These are phyloP conservation scores for Athalia circularis DNA, from an alignment of 2,888 invertebrate genomes.

Conservation along the genomic window DNA sequence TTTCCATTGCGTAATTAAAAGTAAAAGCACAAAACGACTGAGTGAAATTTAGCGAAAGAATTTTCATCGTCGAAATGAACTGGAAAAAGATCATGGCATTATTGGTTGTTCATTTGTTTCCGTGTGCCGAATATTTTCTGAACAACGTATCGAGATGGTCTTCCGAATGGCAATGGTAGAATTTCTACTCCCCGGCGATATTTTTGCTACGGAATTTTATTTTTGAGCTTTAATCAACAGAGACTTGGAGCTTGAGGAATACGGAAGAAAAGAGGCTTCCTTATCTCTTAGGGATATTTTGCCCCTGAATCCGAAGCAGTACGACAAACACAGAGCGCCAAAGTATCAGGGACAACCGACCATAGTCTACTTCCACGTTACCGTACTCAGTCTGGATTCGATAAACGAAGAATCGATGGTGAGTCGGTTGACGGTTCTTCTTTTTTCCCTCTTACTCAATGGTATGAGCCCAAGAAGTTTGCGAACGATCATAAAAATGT, in stretches of 20 bases:
- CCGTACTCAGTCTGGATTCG: constrained; percentile 93
- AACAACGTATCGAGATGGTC: neutral
- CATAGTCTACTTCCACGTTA: constrained; percentile 92
- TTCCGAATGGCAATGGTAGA: neutral
- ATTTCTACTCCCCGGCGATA: neutral
- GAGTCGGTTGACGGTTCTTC: constrained; percentile 59
- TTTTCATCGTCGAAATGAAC: too few species aligned
- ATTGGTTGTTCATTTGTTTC: too few species aligned
- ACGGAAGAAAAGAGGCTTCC: constrained; percentile 77
- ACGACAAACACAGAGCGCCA: constrained; percentile 93
- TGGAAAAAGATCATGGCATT: too few species aligned
- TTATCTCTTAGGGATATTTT: constrained; percentile 90
- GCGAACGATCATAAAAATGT: too few species aligned
- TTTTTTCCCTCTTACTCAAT: neutral
- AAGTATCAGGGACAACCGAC: constrained; percentile 91
- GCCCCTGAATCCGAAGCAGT: constrained; percentile 88
- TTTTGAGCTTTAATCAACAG: constrained; percentile 57
- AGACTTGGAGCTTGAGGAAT: constrained; percentile 70
- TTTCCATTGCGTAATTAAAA: constrained; percentile 20
- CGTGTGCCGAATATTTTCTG: neutral
- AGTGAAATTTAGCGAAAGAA: too few species aligned
- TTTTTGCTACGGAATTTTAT: neutral
- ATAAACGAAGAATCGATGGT: constrained; percentile 98
- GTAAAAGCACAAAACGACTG: too few species aligned
- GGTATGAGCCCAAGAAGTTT: too few species aligned